Conservation (phyloP, 2,797 vertebrate genomes). For the Esox lucius region DNA sequence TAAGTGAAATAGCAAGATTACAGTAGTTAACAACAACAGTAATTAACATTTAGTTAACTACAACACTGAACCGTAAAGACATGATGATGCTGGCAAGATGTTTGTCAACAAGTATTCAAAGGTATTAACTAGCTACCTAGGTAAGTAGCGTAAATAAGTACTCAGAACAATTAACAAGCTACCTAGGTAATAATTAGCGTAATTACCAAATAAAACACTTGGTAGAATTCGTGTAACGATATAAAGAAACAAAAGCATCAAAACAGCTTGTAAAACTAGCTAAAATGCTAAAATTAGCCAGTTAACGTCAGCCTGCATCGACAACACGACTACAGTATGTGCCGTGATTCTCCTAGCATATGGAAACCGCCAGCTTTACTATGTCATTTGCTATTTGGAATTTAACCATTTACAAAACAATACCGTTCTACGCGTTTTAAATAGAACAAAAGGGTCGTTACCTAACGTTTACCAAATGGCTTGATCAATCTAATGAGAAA, state of each 20-base stretch:
- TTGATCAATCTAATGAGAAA: neutral
- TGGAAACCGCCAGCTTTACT: neutral
- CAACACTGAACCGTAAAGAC: too few relatives aligned
- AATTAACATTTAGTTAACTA: too few relatives aligned
- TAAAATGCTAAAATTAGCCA: neutral
- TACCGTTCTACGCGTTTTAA: neutral
- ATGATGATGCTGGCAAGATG: too few relatives aligned
- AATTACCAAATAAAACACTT: neutral
- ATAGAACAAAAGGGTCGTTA: neutral
- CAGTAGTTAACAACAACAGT: too few relatives aligned
- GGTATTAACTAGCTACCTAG: neutral
- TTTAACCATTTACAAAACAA: neutral
- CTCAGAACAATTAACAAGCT: too few relatives aligned
- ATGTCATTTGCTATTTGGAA: neutral
- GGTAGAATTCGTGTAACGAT: neutral
- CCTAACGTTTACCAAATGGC: neutral
- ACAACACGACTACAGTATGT: neutral
- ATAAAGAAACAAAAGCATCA: too few relatives aligned
- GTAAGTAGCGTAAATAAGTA: too few relatives aligned
- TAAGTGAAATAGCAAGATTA: too few relatives aligned
- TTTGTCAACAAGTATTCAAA: too few relatives aligned
- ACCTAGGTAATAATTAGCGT: neutral
- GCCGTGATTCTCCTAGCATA: neutral
- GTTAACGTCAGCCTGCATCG: neutral
- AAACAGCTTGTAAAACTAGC: neutral